A percentile compares a stretch with the other conserved stretches of the same genome.
phyloP scores from a whole-genome alignment of 1,140 invertebrate genomes.

The Portunus trituberculatus region DNA sequence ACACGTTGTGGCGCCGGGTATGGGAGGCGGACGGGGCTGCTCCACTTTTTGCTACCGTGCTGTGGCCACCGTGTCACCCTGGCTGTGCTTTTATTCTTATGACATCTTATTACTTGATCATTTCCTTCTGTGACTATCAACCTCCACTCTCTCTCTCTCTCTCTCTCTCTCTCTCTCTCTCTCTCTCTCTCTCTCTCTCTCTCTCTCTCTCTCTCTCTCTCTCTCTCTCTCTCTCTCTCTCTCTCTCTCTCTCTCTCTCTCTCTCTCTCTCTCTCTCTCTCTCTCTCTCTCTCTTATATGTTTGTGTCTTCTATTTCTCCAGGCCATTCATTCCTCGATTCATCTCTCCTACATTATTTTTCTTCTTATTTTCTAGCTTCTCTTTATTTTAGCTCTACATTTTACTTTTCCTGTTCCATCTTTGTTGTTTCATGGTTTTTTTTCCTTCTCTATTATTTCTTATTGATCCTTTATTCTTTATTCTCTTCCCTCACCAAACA shows the following conservation, averaged over 20 bases:
- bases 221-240: neutral
- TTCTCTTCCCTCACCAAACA: too few relatives aligned
- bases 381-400: neutral
- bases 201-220: constrained; percentile 25
- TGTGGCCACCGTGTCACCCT: neutral
- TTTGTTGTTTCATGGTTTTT: neutral
- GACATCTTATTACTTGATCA: too few relatives aligned
- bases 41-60: constrained; percentile 11
- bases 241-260: constrained; percentile 9
- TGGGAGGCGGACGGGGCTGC: neutral
- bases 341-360: neutral
- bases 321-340: neutral
- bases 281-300: neutral
- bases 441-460: neutral
- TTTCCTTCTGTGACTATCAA: too few relatives aligned
- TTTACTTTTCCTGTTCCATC: neutral
- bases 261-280: neutral
- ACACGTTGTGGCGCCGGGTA: neutral
- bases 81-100: neutral
- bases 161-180: too few relatives aligned
- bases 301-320: neutral
- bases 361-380: neutral
- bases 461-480: neutral
- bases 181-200: neutral
- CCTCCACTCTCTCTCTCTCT: too few relatives aligned